Evolutionary conservation across 2,113 vertebrate genomes (phyloP), one percentile per base, ranked within the genome.

Genomic region (Prinia subflava): DNA sequence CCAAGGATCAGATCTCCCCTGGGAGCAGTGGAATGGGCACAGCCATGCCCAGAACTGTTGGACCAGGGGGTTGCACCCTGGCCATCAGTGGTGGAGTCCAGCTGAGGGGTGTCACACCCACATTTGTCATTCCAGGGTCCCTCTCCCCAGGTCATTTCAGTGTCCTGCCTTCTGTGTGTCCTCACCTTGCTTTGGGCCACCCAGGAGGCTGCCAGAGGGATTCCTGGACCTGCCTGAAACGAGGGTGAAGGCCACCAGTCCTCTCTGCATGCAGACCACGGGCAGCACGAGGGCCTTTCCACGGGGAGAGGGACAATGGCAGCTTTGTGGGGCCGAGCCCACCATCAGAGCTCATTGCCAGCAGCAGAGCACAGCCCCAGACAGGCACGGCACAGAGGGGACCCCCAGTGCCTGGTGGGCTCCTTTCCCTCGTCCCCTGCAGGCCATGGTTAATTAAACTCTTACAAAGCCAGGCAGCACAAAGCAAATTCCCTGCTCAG

Each of bases 401-500:
- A 71, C 91, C 59, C 57, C 50, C 49, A 2, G 30, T 7, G 75
- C 85, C 62, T 19, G 37, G 39, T 14, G 79, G 71, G 83, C 62
- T 90, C 55, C 60, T 27, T 6, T n/a, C 33, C 63, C 60, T 84
- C 55, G 17, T 10, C 55, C 81, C 74, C 74, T 65, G 47, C 70
- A 31, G 56, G 39, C 2, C 78, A 90, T 3, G 89, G 19, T 93
- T 95, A 35, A 77, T 95, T 95, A 86, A 90, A 57, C 73, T 17
- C 59, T 57, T 28, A 94, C 87, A 95, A 93, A 94, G 77, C 77
- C 10, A 0, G 31, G 77, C 77, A 64, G 63, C 91, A 83, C 83
- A 93, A 95, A 95, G 63, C 50, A 27, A 68, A 60, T 68, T 41
- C 89, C 67, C 70, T 71, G 89, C 94, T 95, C 91, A 88, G 91